These are phyloP conservation scores for Chloromyia formosa DNA, from an alignment of 2,888 invertebrate genomes.

Conservation along the genomic window DNA sequence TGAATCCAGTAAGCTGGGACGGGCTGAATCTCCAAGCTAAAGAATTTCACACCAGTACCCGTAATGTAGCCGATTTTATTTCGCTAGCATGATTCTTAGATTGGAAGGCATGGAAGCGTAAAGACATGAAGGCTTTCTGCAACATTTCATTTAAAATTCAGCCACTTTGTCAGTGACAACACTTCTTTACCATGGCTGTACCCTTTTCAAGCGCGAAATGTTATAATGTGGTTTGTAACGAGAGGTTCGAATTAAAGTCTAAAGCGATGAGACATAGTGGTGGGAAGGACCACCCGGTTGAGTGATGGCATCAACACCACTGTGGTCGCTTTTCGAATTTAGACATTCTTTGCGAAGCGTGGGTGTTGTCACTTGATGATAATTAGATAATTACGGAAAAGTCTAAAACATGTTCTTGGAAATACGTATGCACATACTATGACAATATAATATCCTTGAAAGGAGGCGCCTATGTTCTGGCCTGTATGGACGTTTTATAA, in stretches of 20 bases:
- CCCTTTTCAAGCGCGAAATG: conserved; percentile 15
- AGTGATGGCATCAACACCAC: conserved; percentile 32
- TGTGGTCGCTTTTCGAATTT: not conserved
- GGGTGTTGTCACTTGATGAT: not conserved
- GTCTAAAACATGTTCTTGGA: too few species aligned
- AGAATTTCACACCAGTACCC: conserved; percentile 14
- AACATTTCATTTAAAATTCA: conserved; percentile 48
- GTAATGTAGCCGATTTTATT: conserved; percentile 42
- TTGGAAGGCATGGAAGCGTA: conserved; percentile 44
- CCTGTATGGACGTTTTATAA: too few species aligned
- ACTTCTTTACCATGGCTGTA: conserved; percentile 32
- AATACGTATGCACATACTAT: too few species aligned
- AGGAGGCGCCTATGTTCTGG: too few species aligned
- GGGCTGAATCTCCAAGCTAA: not conserved
- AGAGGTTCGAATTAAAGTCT: not conserved
- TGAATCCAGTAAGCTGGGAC: too few species aligned
- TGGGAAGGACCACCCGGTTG: not conserved
- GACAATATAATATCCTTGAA: too few species aligned
- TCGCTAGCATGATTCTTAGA: conserved; percentile 44
- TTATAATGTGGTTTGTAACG: not conserved
- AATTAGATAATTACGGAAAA: not conserved
- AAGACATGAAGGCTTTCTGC: conserved; percentile 45
- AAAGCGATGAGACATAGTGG: not conserved
- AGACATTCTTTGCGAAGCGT: not conserved
- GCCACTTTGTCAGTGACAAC: conserved; percentile 48